Percentiles rank a stretch among this genome's conserved stretches.
Conservation (phyloP, 2,113 vertebrate genomes). For the Antechinus stuartii region DNA sequence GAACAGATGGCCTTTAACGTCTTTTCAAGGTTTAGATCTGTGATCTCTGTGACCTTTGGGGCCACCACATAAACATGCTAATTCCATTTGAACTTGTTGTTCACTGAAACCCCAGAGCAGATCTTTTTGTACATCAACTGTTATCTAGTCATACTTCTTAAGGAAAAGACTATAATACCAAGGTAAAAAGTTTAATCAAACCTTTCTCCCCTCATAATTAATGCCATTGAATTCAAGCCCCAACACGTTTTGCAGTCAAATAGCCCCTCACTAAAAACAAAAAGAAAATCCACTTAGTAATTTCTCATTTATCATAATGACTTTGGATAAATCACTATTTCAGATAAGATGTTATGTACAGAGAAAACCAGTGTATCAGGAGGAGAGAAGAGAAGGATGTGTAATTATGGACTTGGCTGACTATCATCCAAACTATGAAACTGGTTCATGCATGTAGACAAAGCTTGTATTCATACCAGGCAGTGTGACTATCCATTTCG, state of each 20-base stretch:
- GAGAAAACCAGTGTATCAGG: not conserved
- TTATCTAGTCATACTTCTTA: not conserved
- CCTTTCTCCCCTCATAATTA: not conserved
- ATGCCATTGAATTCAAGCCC: not conserved
- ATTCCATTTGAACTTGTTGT: not conserved
- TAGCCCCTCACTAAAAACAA: not conserved
- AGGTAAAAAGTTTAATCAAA: not conserved
- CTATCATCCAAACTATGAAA: not conserved
- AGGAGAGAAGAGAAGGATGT: not conserved
- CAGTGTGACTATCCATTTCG: not conserved
- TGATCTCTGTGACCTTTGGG: not conserved
- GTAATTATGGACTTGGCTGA: not conserved
- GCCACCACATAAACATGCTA: not conserved
- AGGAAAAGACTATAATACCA: not conserved
- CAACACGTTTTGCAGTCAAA: not conserved
- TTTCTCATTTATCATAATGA: not conserved
- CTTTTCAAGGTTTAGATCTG: not conserved
- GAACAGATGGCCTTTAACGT: not conserved
- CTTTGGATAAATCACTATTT: not conserved
- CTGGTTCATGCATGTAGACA: not conserved
- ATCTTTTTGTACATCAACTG: not conserved
- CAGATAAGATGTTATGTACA: conserved; percentile 3
- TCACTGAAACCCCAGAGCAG: not conserved
- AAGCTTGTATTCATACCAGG: not conserved
- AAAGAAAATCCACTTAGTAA: not conserved